phyloP scores from a whole-genome alignment of 2,888 invertebrate genomes.

The Labia minor region DNA sequence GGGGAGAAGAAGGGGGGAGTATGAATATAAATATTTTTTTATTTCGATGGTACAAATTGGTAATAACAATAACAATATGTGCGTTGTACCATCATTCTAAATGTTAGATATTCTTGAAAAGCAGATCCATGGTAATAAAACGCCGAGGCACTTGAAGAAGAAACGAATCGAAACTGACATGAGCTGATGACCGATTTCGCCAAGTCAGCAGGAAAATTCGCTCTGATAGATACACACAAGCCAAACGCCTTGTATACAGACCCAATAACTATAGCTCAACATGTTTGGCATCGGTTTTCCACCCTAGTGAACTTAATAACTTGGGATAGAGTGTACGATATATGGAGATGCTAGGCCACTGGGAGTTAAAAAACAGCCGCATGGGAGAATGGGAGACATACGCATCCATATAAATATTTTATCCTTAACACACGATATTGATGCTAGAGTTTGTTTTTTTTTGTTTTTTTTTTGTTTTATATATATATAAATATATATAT shows the following conservation, averaged over 20 bases:
- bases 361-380: neutral
- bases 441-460: too few relatives aligned
- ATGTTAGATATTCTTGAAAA: neutral
- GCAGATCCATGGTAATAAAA: neutral
- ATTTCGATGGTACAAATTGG: too few relatives aligned
- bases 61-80: too few relatives aligned
- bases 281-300: neutral
- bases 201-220: slow-evolving; percentile 7
- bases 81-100: too few relatives aligned
- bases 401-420: neutral
- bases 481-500: too few relatives aligned
- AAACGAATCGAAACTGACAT: slow-evolving; percentile 4
- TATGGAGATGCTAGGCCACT: neutral
- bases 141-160: neutral
- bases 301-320: neutral
- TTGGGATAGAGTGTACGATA: neutral
- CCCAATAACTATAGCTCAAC: neutral
- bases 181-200: slow-evolving; percentile 1
- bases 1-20: too few relatives aligned
- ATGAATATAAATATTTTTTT: too few relatives aligned
- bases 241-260: slow-evolving; percentile 1
- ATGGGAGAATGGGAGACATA: neutral
- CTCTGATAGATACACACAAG: slow-evolving; percentile 7
- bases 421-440: neutral
- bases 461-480: too few relatives aligned